Evolutionary conservation across 1,140 invertebrate genomes (phyloP), one percentile per base, ranked within the genome.

Genomic region (Drosophila santomea): DNA sequence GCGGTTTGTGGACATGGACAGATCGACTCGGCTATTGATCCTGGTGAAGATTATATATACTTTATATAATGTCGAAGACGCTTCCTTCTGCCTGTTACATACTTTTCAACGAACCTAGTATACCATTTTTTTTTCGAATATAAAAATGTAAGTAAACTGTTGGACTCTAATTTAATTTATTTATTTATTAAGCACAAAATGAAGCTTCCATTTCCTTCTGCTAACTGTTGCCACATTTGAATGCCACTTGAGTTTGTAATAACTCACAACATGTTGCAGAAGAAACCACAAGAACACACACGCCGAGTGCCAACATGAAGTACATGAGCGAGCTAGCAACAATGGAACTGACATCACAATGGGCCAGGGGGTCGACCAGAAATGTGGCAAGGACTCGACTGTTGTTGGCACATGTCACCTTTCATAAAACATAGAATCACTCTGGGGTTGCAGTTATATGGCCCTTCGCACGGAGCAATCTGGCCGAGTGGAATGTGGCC

Each of bases 401-500:
- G 84, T 62, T 81, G 81, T 82, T 86, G 83, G 75, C 83, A 82
- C 66, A 86, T 86, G 83, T 89, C 83, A 88, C 75, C 75, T 88
- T 71, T 88, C 79, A 88, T 89, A 83, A 83, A 89, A 89, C 84
- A 76, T 89, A 77, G 81, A 88, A 83, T 88, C 83, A 89, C 79
- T 89, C 67, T 79, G 76, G 60, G 38, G 62, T 54, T 74, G 41
- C 64, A 74, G 79, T 62, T 80, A 72, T 78, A 45, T 51, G 52
- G 38, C 47, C 50, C 71, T 63, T 61, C 48, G 58, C 52, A 71
- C 17, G 32, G 51, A 44, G 28, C 38, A 39, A 58, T 28, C 68
- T 54, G 41, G 56, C 68, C 69, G 68, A 61, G 38, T 54, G 39
- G 57, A 43, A 72, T 73, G 69, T 67, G 72, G 73, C 61, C 54